Evolutionary conservation across 1,140 invertebrate genomes (phyloP).

Genomic region (Penaeus vannamei): DNA sequence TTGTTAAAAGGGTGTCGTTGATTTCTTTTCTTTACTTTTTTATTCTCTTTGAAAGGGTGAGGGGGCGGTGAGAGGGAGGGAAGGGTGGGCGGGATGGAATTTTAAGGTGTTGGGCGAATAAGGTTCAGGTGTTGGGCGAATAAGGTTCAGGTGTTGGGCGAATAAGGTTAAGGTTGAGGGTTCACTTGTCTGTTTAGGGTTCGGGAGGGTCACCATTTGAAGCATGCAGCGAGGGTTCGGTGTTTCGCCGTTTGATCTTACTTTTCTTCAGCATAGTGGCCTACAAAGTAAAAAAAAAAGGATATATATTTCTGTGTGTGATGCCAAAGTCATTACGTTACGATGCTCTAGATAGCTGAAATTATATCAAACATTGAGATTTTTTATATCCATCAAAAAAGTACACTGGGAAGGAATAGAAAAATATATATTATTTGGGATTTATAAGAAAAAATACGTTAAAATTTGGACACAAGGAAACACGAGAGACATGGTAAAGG

Average conservation of each 20-base stretch:
- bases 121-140: background rate
- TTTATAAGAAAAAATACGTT: background rate
- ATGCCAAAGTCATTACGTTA: constrained; percentile 30
- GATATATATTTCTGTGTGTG: constrained; percentile 1
- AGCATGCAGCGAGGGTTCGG: constrained; percentile 81
- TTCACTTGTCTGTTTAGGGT: constrained; percentile 37
- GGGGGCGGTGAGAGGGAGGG: background rate
- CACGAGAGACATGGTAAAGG: background rate
- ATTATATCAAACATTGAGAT: constrained; percentile 37
- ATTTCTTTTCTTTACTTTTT: no score
- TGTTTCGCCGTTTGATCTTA: constrained; percentile 93
- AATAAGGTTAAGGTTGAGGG: constrained; percentile 14
- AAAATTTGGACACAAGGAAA: background rate
- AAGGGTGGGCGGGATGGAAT: constrained; percentile 25
- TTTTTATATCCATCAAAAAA: constrained; percentile 26
- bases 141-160: background rate
- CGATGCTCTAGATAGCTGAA: constrained; percentile 26
- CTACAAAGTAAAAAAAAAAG: constrained; percentile 71
- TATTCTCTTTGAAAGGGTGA: background rate
- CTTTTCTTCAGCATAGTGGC: constrained; percentile 95
- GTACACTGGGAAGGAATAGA: constrained; percentile 8
- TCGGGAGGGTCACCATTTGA: constrained; percentile 66
- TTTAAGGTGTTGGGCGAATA: background rate
- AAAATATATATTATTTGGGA: constrained; percentile 45
- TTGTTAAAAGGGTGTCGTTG: no score